Base-by-base conservation (phyloP, 1,140 invertebrate genomes). In the Ridgeia piscesae region DNA sequence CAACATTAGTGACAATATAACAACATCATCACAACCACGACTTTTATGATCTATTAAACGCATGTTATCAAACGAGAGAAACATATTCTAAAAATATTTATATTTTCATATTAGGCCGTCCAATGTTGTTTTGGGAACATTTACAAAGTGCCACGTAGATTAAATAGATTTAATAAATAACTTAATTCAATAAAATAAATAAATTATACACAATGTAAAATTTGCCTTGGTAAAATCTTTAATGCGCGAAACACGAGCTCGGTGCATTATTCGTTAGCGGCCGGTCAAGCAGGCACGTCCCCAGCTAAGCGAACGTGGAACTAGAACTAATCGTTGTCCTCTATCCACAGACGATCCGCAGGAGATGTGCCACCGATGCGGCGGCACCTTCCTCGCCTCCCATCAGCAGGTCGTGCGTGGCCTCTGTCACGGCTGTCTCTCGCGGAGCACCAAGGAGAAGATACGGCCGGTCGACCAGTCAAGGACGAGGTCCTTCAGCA, bases 401-500 rank as follows among this genome's bases (percentile, higher is more conserved):
- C 58, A 77, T 14, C 89, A 90, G 89, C 35, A 35, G 89, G 31
- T 34, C 33, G 34, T 34, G 34, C 89, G 35, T 34, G 35, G 89
- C 31, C 33, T 35, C 34, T 90, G 89, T 33, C 35, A 34, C 89
- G 4, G 8, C 34, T 90, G 91, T 35, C 11, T 91, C 11, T 27
- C 35, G 33, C 33, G 17, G 11, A 11, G 33, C 34, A 35, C 48
- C 34, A 35, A n/a, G 11, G 33, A 33, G 33, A 91, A 91, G 34
- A 48, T 14, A 8, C 34, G 35, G 34, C 91, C 34, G 17, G 89
- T 21, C 34, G 35, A 90, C 89, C 34, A 50, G 33, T 48, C 33
- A n/a, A 34, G 34, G 35, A 42, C 34, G 4, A 8, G 48, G 9
- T 58, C 35, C 34, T 91, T 91, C 91, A 91, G 91, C 91, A 91